A percentile compares a stretch with the other conserved stretches of the same genome.
phyloP scores from a whole-genome alignment of 2,797 vertebrate species.

The Tangara arthus region DNA sequence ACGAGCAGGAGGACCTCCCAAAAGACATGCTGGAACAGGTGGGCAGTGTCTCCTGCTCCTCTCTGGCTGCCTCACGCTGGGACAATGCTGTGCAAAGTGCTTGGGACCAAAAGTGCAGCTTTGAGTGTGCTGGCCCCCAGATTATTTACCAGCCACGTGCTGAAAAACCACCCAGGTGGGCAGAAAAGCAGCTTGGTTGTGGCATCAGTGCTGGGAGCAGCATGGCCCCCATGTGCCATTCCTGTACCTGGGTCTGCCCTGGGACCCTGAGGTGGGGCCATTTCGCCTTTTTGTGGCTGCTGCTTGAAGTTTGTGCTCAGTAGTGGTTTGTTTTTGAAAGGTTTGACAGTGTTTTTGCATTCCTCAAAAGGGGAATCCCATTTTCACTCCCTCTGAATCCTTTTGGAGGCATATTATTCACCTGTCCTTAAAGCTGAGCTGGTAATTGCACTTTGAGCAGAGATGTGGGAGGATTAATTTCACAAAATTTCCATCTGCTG shows the following conservation, averaged over 20 bases:
- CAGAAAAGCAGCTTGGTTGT: background rate
- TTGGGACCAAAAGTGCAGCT: rapidly evolving
- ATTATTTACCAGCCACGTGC: background rate
- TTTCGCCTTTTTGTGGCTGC: background rate
- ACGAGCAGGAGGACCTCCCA: slow-evolving; percentile 96
- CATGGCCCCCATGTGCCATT: background rate
- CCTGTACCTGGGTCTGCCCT: background rate
- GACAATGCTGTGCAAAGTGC: rapidly evolving
- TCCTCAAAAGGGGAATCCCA: background rate
- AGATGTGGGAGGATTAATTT: background rate
- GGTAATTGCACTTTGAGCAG: background rate
- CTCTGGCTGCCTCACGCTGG: background rate
- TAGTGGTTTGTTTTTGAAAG: background rate
- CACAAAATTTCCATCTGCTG: background rate
- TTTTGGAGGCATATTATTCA: background rate
- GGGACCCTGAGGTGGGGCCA: background rate
- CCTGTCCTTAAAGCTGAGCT: background rate
- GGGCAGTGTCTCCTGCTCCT: background rate
- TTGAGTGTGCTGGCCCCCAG: background rate
- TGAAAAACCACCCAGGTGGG: background rate
- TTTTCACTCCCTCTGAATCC: background rate
- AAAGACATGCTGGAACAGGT: slow-evolving; percentile 99
- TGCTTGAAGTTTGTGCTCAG: background rate
- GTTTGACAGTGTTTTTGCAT: background rate
- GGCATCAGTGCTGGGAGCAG: background rate